Conservation (phyloP, 2,113 vertebrate genomes). For the Nematolebias whitei region DNA sequence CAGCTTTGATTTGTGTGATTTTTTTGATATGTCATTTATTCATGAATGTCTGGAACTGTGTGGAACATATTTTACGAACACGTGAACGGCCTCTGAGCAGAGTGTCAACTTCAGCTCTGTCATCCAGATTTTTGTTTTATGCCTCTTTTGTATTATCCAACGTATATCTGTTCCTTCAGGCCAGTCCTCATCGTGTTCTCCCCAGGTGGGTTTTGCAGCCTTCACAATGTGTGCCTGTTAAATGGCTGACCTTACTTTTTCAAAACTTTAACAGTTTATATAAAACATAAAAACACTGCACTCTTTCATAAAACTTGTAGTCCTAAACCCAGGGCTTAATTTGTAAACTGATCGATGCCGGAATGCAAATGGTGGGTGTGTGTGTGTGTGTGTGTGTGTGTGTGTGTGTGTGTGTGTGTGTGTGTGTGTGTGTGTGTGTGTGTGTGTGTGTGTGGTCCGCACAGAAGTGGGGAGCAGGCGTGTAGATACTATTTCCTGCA, state of each 20-base stretch:
- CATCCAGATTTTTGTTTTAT: constrained; percentile 21
- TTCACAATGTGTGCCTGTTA: constrained; percentile 1
- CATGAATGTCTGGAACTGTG: neutral
- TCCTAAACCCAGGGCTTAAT: no score
- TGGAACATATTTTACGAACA: constrained; percentile 31
- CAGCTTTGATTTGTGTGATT: neutral
- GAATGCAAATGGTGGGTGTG: no score
- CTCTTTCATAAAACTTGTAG: neutral
- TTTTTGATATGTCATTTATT: constrained; percentile 17
- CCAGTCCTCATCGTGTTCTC: constrained; percentile 32
- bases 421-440: no score
- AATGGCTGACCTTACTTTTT: constrained; percentile 26
- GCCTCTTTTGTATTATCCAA: neutral
- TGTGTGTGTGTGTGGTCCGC: no score
- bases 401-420: no score
- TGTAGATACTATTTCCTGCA: no score
- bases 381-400: no score
- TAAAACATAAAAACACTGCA: neutral
- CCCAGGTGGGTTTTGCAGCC: constrained; percentile 11
- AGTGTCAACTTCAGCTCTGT: constrained; percentile 26
- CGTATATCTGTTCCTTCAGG: constrained; percentile 34
- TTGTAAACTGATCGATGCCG: no score
- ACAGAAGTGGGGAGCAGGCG: no score
- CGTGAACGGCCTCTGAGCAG: constrained; percentile 9
- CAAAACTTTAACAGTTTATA: neutral